phyloP scores from a whole-genome alignment of 2,797 vertebrate species.

The Periophthalmus magnuspinnatus region DNA sequence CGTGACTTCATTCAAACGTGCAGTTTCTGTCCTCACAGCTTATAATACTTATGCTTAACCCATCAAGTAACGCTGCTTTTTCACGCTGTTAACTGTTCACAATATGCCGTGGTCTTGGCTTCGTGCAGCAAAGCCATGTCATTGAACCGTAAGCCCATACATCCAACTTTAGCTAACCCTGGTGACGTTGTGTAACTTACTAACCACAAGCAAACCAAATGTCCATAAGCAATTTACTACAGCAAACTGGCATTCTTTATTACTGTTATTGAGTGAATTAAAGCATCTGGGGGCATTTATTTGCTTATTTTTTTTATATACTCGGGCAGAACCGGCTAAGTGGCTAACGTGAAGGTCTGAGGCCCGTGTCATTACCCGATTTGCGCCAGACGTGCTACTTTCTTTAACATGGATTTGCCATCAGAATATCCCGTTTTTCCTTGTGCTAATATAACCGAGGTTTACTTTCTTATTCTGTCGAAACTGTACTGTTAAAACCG shows the following conservation, averaged over 20 bases:
- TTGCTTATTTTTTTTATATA: neutral
- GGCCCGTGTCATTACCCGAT: constrained; percentile 49
- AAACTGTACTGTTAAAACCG: neutral
- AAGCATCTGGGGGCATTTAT: neutral
- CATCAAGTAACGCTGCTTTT: neutral
- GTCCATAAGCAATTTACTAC: too few relatives aligned
- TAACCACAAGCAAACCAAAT: neutral
- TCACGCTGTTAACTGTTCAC: neutral
- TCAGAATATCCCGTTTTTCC: neutral
- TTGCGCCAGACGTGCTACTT: constrained; percentile 10
- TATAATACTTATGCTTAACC: neutral
- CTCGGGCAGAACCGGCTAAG: constrained; percentile 45
- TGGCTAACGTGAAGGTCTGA: constrained; percentile 60
- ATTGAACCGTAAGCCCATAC: constrained; percentile 55
- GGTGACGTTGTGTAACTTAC: constrained; percentile 40
- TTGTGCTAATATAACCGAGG: neutral
- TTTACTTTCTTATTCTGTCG: neutral
- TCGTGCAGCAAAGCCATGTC: constrained; percentile 43
- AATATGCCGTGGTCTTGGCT: neutral
- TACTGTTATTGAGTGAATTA: neutral
- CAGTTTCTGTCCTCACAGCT: neutral
- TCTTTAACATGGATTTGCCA: neutral
- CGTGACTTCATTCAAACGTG: constrained; percentile 33
- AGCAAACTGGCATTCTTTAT: neutral
- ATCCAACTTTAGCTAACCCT: constrained; percentile 25